Conservation (phyloP, 2,888 invertebrate species). For the Linnaemya vulpina region DNA sequence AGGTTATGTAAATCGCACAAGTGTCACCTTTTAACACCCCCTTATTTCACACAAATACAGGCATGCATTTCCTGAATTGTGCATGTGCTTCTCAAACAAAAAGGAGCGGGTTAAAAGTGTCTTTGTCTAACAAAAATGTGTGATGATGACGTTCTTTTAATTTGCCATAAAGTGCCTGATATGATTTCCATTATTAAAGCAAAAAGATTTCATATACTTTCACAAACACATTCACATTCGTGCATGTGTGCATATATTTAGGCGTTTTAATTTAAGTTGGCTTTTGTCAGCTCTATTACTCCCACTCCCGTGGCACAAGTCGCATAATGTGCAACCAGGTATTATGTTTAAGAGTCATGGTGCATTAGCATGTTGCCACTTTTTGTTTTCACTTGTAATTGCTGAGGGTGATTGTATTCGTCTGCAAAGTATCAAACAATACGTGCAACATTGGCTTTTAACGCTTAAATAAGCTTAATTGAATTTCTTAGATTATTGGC, state of each 20-base stretch:
- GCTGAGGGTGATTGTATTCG: constrained; percentile 33
- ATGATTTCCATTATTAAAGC: constrained; percentile 54
- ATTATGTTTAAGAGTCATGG: constrained; percentile 59
- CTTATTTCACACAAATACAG: constrained; percentile 16
- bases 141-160: constrained; percentile 70
- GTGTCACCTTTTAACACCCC: constrained; percentile 71
- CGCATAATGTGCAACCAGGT: constrained; percentile 44
- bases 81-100: background rate
- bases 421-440: constrained; percentile 43
- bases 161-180: constrained; percentile 66
- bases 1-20: constrained; percentile 69
- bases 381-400: constrained; percentile 29
- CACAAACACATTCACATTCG: background rate
- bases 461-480: constrained; percentile 84
- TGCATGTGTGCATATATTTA: constrained; percentile 47
- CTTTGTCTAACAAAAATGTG: constrained; percentile 60
- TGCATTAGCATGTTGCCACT: constrained; percentile 58
- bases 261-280: constrained; percentile 73
- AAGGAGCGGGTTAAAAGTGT: constrained; percentile 27
- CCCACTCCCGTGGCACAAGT: constrained; percentile 16
- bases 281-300: constrained; percentile 71
- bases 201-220: constrained; percentile 36
- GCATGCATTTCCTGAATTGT: background rate
- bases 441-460: constrained; percentile 82
- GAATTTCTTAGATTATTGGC: constrained; percentile 77